Evolutionary conservation across 2,797 vertebrate species (phyloP), one percentile per base, ranked within the genome.

Genomic region (Benthosema pterotum): DNA sequence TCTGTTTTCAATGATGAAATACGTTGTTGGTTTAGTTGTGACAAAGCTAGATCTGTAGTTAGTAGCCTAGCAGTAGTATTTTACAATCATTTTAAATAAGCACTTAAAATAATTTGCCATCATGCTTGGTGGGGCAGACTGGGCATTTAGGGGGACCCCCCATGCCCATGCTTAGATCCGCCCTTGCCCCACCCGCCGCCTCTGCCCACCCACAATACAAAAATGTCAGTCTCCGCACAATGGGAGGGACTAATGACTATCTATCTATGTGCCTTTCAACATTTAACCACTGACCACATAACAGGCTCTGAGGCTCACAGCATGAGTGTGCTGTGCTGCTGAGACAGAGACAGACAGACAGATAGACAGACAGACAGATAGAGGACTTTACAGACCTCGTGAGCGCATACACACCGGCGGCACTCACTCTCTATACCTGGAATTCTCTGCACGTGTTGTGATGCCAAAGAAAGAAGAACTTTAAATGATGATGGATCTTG

Each of bases 401-500:
- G 42, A 14, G 42, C 25, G 16, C 5, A 22, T 22, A 25, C 58
- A 18, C 28, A 32, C 16, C 50, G 57, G 17, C 14, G n/a, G n/a
- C n/a, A n/a, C n/a, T n/a, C 22, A 25, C 5, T 3, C 3, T 25
- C 22, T 25, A 25, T 45, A 62, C 56, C 45, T 50, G 55, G 59
- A 42, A 28, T 12, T 42, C 42, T 13, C 65, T 43, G 38, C 50
- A 15, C 51, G 14, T 48, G 3, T 3, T 3, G 38, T n/a, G 50
- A 71, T 63, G 63, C 49, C 32, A 38, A 38, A 9, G n/a, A 38
- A 25, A 5, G 14, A 65, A 57, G 46, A 28, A 7, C 18, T 14
- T 46, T 22, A 32, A n/a, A 82, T 62, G 63, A 91, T 91, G 63
- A 91, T 91, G 91, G 90, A 87, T 78, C 68, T 42, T 65, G 67